phyloP scores from a whole-genome alignment of 2,797 vertebrate species.

The Cyprinodon diabolis region DNA sequence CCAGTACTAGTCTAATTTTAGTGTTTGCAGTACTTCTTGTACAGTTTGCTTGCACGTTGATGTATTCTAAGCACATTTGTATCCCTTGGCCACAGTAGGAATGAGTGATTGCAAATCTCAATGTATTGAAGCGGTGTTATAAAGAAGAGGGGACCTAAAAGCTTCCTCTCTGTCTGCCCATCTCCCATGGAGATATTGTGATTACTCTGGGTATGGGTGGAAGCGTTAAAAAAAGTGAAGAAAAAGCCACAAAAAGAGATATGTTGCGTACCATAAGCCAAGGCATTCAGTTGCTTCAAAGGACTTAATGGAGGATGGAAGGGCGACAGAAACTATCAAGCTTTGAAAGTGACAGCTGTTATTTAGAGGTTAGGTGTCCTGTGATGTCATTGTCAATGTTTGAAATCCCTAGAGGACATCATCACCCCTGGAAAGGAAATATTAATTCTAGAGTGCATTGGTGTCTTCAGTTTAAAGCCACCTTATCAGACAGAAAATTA shows the following conservation, averaged over 20 bases:
- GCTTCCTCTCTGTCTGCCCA: neutral
- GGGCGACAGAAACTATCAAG: constrained; percentile 4
- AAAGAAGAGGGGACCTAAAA: too few relatives aligned
- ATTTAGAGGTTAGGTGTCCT: neutral
- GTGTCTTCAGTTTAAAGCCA: constrained; percentile 25
- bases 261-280: neutral
- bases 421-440: constrained; percentile 7
- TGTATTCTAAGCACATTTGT: too few relatives aligned
- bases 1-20: too few relatives aligned
- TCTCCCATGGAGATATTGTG: neutral
- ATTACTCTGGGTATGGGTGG: neutral
- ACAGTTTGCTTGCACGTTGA: too few relatives aligned
- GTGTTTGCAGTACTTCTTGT: too few relatives aligned
- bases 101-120: too few relatives aligned
- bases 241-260: too few relatives aligned
- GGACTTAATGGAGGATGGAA: constrained; percentile 9
- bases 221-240: neutral
- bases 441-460: constrained; percentile 7
- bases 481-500: neutral
- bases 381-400: neutral
- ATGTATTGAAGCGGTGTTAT: too few relatives aligned
- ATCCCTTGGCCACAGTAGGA: too few relatives aligned
- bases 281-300: neutral
- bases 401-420: neutral
- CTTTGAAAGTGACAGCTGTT: constrained; percentile 3